phyloP scores from a whole-genome alignment of 2,113 vertebrate species.

The Lampris megalopsis region DNA sequence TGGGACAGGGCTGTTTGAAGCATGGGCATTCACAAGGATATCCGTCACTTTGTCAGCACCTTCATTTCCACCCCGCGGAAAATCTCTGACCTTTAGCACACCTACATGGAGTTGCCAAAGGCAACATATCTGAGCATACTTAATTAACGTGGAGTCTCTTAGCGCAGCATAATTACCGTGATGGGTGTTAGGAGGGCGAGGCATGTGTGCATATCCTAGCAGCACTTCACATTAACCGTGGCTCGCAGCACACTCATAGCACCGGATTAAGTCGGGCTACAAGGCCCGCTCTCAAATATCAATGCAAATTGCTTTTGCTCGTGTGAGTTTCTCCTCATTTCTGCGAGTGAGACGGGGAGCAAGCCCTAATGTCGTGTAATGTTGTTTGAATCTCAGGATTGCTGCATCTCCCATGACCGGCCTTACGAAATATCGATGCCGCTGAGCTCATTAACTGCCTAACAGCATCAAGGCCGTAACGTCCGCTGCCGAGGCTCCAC shows the following conservation, averaged over 20 bases:
- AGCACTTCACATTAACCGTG: slow-evolving; percentile 36
- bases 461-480: no score
- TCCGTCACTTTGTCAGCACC: slow-evolving; percentile 50
- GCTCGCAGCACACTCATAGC: slow-evolving; percentile 7
- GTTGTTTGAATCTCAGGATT: no score
- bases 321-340: no score
- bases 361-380: no score
- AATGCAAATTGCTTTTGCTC: no score
- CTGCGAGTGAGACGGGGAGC: no score
- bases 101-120: slow-evolving; percentile 48
- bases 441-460: no score
- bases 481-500: no score
- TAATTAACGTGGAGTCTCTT: slow-evolving; percentile 56
- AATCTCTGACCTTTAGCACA: slow-evolving; percentile 65
- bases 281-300: no score
- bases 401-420: no score
- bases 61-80: slow-evolving; percentile 43
- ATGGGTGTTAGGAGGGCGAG: slow-evolving; percentile 30
- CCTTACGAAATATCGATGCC: no score
- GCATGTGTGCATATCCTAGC: slow-evolving; percentile 39
- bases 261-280: neutral
- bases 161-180: slow-evolving; percentile 43
- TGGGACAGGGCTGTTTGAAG: slow-evolving; percentile 48
- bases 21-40: slow-evolving; percentile 36
- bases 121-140: slow-evolving; percentile 58